These are phyloP conservation scores for Cydia splendana DNA, from an alignment of 1,140 invertebrate genomes.

Conservation along the genomic window DNA sequence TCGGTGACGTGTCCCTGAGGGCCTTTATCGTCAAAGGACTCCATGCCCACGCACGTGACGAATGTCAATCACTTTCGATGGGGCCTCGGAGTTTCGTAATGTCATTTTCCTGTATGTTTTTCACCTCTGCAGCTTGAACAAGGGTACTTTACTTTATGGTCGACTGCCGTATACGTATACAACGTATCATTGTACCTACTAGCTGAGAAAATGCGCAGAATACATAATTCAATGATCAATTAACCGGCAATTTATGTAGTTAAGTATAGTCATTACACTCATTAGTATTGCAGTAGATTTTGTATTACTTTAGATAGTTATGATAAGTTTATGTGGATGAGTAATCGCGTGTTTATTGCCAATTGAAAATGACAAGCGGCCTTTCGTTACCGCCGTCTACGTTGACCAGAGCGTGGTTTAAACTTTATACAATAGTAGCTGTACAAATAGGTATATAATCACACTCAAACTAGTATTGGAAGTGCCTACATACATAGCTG, in stretches of 20 bases:
- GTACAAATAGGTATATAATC: no score
- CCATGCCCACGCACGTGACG: neutral
- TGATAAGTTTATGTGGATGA: neutral
- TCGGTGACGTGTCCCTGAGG: neutral
- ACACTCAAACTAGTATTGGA: no score
- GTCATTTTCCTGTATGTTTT: no score
- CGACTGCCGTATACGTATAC: no score
- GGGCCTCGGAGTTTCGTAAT: no score
- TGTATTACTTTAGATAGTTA: neutral
- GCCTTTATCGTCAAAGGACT: neutral
- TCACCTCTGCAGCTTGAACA: no score
- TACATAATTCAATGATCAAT: neutral
- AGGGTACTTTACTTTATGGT: no score
- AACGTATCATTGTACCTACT: no score
- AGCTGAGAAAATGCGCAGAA: no score
- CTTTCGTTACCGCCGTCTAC: neutral
- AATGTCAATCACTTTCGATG: neutral
- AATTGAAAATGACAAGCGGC: neutral
- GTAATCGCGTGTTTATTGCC: constrained; percentile 3
- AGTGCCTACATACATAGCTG: neutral
- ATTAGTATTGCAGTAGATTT: neutral
- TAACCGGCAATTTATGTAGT: neutral
- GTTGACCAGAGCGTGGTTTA: neutral
- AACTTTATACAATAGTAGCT: neutral
- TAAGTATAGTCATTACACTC: neutral